Conservation (phyloP, 2,797 vertebrate genomes). For the Chelon labrosus region DNA sequence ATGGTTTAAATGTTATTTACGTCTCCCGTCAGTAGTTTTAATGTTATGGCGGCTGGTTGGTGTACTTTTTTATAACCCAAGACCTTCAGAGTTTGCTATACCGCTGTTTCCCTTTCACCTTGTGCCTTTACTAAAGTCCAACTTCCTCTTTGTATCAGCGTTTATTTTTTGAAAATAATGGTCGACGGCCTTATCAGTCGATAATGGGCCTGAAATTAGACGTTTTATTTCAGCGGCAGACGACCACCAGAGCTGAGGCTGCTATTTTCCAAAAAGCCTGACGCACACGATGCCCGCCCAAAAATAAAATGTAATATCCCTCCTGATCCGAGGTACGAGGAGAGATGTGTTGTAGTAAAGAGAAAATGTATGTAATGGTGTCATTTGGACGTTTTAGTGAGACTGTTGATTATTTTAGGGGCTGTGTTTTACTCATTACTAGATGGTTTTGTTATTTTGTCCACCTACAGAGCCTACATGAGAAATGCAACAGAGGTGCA, state of each 20-base stretch:
- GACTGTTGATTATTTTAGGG: no score
- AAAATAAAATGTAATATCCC: conserved; percentile 29
- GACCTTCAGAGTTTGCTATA: conserved; percentile 32
- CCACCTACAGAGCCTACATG: no score
- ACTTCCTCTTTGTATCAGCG: conserved; percentile 37
- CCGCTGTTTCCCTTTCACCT: conserved; percentile 14
- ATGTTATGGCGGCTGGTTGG: no score
- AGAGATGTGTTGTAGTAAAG: not conserved
- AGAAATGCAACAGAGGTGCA: no score
- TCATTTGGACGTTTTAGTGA: no score
- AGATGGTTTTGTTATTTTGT: no score
- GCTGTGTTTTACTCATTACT: no score
- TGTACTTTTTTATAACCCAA: conserved; percentile 11
- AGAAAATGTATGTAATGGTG: not conserved
- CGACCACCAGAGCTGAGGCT: conserved; percentile 36
- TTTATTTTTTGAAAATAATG: conserved; percentile 30
- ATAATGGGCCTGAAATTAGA: conserved; percentile 56
- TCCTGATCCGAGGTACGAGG: conserved; percentile 5
- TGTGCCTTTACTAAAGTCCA: conserved; percentile 29
- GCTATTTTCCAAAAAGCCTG: conserved; percentile 50
- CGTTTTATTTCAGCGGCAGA: conserved; percentile 51
- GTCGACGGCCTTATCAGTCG: conserved; percentile 26
- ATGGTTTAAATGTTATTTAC: no score
- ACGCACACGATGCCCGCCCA: conserved; percentile 20
- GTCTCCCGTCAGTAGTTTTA: no score